phyloP scores from a whole-genome alignment of 2,113 vertebrate genomes.

The Dryoscopus gambensis region DNA sequence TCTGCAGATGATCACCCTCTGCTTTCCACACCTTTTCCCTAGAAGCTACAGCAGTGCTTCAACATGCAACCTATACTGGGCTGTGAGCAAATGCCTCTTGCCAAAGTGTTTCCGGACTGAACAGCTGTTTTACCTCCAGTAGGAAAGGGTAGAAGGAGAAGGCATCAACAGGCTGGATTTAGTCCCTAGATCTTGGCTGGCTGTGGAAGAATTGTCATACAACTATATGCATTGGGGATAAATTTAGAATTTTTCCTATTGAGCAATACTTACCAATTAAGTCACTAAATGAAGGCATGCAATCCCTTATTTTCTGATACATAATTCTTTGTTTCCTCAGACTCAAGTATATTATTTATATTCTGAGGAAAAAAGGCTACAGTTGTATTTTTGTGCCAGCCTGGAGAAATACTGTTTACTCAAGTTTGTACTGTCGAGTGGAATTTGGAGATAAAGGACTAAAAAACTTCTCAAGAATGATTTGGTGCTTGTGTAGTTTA shows the following conservation, averaged over 20 bases:
- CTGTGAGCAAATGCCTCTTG: background rate
- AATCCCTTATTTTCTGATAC: background rate
- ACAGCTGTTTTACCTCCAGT: background rate
- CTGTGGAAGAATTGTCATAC: background rate
- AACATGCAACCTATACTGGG: rapidly evolving
- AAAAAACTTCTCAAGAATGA: background rate
- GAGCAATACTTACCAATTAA: background rate
- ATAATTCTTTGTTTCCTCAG: background rate
- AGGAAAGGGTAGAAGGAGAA: background rate
- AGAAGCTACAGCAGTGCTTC: background rate
- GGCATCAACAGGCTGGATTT: background rate
- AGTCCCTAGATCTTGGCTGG: background rate
- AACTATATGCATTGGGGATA: background rate
- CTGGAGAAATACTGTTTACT: background rate
- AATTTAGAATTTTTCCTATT: background rate
- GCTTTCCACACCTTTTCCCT: background rate
- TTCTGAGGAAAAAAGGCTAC: background rate
- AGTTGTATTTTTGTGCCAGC: background rate
- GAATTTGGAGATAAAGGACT: background rate
- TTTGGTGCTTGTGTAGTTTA: background rate
- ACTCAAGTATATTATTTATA: background rate
- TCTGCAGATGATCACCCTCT: background rate
- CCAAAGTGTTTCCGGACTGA: background rate
- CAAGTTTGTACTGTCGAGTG: background rate
- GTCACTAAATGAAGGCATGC: background rate